Evolutionary conservation across 2,797 vertebrate species (phyloP), one percentile per base, ranked within the genome.

Genomic region (Siniperca obscura): DNA sequence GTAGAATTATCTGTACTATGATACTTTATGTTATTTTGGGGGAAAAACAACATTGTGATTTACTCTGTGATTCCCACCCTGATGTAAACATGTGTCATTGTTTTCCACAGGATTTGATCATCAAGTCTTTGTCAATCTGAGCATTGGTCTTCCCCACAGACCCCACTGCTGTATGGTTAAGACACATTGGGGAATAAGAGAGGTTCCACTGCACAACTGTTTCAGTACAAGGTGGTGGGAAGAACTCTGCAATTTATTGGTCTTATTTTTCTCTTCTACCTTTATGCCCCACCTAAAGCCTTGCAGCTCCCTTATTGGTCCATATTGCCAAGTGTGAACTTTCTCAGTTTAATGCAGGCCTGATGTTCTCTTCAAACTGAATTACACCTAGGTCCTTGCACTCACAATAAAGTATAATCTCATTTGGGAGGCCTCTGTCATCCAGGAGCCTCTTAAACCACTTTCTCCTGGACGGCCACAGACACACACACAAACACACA

Each of bases 321-420:
- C 90, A 94, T 90, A 94, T 93, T 91, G 93, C 92, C 84, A 83
- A 94, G 91, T 93, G 90, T 94, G 94, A 95, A 96, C 94, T 95
- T 95, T 95, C 88, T 75, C 89, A 90, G 89, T 90, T 93, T 93
- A 93, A 95, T 91, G 87, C 86, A 84, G 86, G 84, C 86, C 87
- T 90, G 93, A 93, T 94, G 90, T 93, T 94, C 91, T 95, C 92
- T 82, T 94, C 93, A 95, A 95, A 96, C 95, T 94, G 92, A 94
- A 95, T 96, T 95, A 96, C 90, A 85, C 89, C 84, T 91, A 82
- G 87, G 93, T 93, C 91, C 91, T 93, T 89, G 93, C 92, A 93
- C 94, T 93, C 90, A 95, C 95, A 96, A 96, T 96, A 96, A 95
- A 93, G 90, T 92, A 88, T 96, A 95, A 96, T 96, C 93, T 93